phyloP scores from a whole-genome alignment of 30 jellyfish, hydroid and myxozoan genomes.

The Aurelia sp. region DNA sequence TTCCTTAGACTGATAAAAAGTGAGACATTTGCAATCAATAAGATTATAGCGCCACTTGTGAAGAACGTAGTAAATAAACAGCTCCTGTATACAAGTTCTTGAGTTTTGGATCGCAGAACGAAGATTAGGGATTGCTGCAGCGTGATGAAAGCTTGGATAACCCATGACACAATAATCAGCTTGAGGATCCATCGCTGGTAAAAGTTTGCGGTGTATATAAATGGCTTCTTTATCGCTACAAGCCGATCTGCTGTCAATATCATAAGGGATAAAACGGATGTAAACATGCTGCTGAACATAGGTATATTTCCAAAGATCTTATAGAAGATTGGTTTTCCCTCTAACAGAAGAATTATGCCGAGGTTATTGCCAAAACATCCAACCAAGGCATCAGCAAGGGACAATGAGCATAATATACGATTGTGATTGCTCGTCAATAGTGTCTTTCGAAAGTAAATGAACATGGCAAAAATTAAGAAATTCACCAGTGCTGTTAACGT shows the following conservation, averaged over 20 bases:
- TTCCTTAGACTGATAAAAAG: conserved; percentile 17
- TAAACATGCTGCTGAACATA: conserved; percentile 56
- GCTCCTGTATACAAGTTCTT: conserved; percentile 37
- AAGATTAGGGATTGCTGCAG: conserved; percentile 25
- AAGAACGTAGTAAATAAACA: conserved; percentile 23
- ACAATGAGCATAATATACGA: conserved; percentile 61
- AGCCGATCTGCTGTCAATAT: conserved; percentile 52
- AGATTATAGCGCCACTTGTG: background rate
- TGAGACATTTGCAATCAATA: background rate
- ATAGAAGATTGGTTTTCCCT: conserved; percentile 1
- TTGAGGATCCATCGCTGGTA: background rate
- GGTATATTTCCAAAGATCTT: conserved; percentile 53
- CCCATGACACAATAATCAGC: conserved; percentile 38
- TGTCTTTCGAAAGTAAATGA: conserved; percentile 23
- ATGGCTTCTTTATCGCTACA: conserved; percentile 53
- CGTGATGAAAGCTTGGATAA: conserved; percentile 29
- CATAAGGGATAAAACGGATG: conserved; percentile 33
- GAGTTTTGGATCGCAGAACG: background rate
- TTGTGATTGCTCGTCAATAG: conserved; percentile 38
- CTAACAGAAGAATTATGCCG: conserved; percentile 26
- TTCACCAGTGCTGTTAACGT: conserved; percentile 17
- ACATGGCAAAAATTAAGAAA: conserved; percentile 19
- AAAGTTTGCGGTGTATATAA: background rate
- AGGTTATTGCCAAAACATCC: conserved; percentile 43
- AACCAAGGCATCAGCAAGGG: conserved; percentile 53